Base-by-base conservation (phyloP, 2,113 vertebrate species). In the Corythaeola cristata region DNA sequence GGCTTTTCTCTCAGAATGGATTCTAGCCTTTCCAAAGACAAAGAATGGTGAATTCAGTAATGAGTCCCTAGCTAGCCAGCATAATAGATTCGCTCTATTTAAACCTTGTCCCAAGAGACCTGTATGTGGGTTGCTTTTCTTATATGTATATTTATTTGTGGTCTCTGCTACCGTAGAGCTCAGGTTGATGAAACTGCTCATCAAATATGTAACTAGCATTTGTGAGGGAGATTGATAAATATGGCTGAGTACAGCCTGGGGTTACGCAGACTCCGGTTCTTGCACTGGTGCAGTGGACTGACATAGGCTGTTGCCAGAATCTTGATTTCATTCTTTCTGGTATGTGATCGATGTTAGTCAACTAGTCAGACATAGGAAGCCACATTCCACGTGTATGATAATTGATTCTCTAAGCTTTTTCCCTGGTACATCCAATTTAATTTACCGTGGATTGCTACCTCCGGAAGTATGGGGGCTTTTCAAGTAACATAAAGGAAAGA, bases 21-120 rank as follows among this genome's bases (percentile, higher is more conserved):
- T 88, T 91, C 85, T 58, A 73, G 64, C 75, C 55, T 96, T 92
- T 74, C 63, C 79, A 64, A 86, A 96, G 76, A 92, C 76, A 86
- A 95, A 92, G 72, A 81, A 9, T 35, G 32, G 82, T 7, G 39
- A 63, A 88, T 88, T 95, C 64, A 32, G 75, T 89, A 86, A 91
- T 86, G 85, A 96, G 88, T 88, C 88, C 90, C 90, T 35, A 71
- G 93, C 77, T 68, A 72, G 69, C 47, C 87, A 76, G 68, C 11
- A 27, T 90, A 88, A 93, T 90, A 93, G 79, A 84, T 90, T 88
- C 2, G 0, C 49, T 88, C 67, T 32, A 30, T 74, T 88, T 91
- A 94, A 95, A 84, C 52, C 72, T 76, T 67, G 56, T 74, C 92
- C 72, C 35, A 2, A 30, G 93, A 84, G 90, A 71, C 60, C 63